These are phyloP conservation scores for Ypsolopha sequella DNA, from an alignment of 2,888 invertebrate species.

Conservation along the genomic window DNA sequence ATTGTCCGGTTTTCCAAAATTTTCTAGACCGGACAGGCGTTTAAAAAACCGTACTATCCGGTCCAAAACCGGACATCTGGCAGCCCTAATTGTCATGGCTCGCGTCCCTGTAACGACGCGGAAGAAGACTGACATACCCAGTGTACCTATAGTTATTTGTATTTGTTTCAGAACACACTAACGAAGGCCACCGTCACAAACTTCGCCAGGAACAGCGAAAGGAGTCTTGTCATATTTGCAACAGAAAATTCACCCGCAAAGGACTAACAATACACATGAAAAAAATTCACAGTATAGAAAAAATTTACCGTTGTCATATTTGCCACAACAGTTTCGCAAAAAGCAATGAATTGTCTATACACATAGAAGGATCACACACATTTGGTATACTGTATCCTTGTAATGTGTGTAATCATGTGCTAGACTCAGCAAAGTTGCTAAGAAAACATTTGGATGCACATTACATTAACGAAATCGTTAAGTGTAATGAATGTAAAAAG, in stretches of 20 bases:
- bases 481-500: conserved; percentile 39
- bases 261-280: conserved; percentile 33
- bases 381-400: conserved; percentile 33
- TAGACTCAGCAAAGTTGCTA: conserved; percentile 33
- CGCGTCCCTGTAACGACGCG: too few relatives aligned
- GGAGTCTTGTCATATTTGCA: conserved; percentile 22
- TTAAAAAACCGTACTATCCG: too few relatives aligned
- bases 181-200: too few relatives aligned
- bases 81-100: too few relatives aligned
- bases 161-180: too few relatives aligned
- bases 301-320: conserved; percentile 33
- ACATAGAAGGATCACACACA: conserved; percentile 30
- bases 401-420: conserved; percentile 30
- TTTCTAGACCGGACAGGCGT: too few relatives aligned
- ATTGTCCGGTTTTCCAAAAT: too few relatives aligned
- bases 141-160: too few relatives aligned
- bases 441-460: conserved; percentile 44
- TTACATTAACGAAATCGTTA: conserved; percentile 34
- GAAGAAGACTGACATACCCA: too few relatives aligned
- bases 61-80: too few relatives aligned
- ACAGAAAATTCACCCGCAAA: conserved; percentile 29
- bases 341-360: conserved; percentile 43
- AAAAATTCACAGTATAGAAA: conserved; percentile 34
- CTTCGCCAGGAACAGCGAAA: conserved; percentile 11
- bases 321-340: conserved; percentile 32